These are phyloP conservation scores for Melanaphis sacchari DNA, from an alignment of 1,140 invertebrate species.

Conservation along the genomic window DNA sequence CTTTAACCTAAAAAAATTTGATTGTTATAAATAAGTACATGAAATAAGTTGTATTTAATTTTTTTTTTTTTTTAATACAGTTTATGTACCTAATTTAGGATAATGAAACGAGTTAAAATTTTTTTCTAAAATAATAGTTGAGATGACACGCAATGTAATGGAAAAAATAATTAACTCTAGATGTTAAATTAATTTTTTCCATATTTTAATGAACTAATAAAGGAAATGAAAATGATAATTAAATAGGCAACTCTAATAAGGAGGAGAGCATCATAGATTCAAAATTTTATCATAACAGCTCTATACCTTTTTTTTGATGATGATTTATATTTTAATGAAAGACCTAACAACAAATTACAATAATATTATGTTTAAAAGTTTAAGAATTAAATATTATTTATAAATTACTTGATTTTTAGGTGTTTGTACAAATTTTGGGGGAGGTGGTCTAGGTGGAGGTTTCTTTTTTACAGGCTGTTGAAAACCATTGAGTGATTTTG, in stretches of 20 bases:
- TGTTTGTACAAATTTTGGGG: slow-evolving; percentile 63
- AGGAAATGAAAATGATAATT: not conserved
- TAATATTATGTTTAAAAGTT: not conserved
- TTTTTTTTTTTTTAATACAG: not conserved
- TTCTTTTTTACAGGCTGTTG: slow-evolving; percentile 64
- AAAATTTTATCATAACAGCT: not conserved
- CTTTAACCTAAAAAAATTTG: slow-evolving; percentile 61
- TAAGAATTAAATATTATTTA: slow-evolving; percentile 56
- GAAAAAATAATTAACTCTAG: not conserved
- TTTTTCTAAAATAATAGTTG: not conserved
- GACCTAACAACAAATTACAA: slow-evolving; percentile 5
- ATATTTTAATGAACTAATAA: not conserved
- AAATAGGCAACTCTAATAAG: not conserved
- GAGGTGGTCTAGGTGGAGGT: slow-evolving; percentile 67
- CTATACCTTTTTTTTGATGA: not conserved
- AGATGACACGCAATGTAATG: not conserved
- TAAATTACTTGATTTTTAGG: slow-evolving; percentile 53
- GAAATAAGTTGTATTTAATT: not conserved
- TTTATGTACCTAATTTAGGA: not conserved
- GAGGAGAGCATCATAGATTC: no score
- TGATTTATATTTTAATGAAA: slow-evolving; percentile 17
- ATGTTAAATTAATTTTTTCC: not conserved
- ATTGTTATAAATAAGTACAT: slow-evolving; percentile 21
- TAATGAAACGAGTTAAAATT: not conserved
- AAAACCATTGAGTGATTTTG: slow-evolving; percentile 41